phyloP scores from a whole-genome alignment of 2,113 vertebrate genomes.

The Anser cygnoides region DNA sequence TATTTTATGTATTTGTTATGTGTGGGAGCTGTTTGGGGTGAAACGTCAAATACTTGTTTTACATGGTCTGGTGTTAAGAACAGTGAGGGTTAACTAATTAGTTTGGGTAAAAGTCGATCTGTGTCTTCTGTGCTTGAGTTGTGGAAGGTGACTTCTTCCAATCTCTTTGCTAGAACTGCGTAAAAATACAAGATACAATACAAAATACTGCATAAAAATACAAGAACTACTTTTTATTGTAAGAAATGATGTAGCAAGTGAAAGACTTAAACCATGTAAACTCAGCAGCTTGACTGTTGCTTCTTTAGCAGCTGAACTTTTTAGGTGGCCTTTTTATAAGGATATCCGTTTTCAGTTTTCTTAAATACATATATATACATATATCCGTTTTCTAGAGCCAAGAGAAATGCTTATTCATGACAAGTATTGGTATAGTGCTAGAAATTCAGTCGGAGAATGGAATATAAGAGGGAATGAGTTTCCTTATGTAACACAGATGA shows the following conservation, averaged over 20 bases:
- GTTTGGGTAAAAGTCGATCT: background rate
- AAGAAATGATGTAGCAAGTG: background rate
- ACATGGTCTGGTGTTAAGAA: background rate
- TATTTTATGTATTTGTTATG: background rate
- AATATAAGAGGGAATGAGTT: background rate
- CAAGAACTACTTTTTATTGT: background rate
- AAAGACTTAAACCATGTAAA: background rate
- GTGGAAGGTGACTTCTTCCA: background rate
- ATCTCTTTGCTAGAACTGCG: background rate
- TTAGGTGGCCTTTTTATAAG: background rate
- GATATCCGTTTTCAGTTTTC: background rate
- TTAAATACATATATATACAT: too few relatives aligned
- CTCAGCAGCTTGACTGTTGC: background rate
- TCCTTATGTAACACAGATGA: background rate
- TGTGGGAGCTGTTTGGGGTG: background rate
- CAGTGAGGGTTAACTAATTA: background rate
- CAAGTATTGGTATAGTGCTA: background rate
- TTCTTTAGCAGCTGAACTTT: background rate
- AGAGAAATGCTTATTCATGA: background rate
- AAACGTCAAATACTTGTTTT: background rate
- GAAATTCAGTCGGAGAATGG: background rate
- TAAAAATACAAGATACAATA: background rate
- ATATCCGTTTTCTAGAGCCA: background rate
- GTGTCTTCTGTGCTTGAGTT: background rate
- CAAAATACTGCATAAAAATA: background rate